phyloP scores from a whole-genome alignment of 2,888 invertebrate genomes.

The Slavum lentiscoides region DNA sequence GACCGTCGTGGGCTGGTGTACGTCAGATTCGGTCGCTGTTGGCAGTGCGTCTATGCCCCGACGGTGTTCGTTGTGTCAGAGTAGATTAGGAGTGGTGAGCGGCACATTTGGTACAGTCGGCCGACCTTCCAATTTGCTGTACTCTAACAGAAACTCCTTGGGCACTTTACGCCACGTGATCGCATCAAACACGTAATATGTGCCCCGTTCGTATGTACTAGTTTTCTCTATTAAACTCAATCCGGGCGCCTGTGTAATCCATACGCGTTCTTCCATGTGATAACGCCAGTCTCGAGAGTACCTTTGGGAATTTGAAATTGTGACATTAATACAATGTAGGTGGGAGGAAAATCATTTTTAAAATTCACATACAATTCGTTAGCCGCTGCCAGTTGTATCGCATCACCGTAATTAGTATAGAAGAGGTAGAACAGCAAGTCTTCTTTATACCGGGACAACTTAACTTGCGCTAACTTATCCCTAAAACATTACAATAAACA shows the following conservation, averaged over 20 bases:
- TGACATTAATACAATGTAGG: not conserved
- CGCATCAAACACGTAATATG: conserved; percentile 99
- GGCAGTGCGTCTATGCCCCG: conserved; percentile 52
- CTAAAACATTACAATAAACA: conserved; percentile 62
- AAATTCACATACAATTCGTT: conserved; percentile 82
- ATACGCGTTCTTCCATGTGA: conserved; percentile 98
- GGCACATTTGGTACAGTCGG: conserved; percentile 69
- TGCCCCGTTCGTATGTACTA: conserved; percentile 94
- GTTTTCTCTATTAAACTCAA: conserved; percentile 94
- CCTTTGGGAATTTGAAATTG: conserved; percentile 63
- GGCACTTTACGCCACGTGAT: conserved; percentile 98
- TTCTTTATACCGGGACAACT: conserved; percentile 96
- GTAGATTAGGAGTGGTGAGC: conserved; percentile 46
- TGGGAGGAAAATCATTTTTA: not conserved
- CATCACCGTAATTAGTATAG: conserved; percentile 98
- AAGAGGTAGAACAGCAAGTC: conserved; percentile 98
- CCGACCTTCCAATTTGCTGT: conserved; percentile 95
- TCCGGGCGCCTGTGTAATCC: conserved; percentile 97
- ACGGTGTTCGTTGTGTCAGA: conserved; percentile 53
- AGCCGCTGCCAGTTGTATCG: conserved; percentile 96
- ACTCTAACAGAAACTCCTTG: conserved; percentile 98
- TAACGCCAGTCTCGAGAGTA: conserved; percentile 99
- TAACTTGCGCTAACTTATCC: conserved; percentile 92
- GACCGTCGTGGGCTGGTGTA: conserved; percentile 51
- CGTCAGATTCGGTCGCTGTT: conserved; percentile 50